phyloP scores from a whole-genome alignment of 2,113 vertebrate species.

The Patagioenas fasciata region DNA sequence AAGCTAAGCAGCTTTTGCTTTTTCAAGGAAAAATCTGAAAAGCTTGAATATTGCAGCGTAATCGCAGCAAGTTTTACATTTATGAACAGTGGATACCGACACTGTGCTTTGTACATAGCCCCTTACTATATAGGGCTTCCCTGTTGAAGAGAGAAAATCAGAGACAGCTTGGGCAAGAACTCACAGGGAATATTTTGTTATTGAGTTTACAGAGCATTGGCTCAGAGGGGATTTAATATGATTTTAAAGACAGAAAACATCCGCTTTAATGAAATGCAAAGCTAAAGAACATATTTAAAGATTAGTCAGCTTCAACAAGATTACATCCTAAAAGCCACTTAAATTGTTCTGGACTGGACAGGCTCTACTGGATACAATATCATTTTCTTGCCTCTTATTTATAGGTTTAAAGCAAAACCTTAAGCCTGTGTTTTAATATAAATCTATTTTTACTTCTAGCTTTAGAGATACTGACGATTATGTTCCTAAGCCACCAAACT shows the following conservation, averaged over 20 bases:
- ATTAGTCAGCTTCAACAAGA: conserved; percentile 46
- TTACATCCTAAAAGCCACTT: conserved; percentile 58
- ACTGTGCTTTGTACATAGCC: neutral
- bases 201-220: neutral
- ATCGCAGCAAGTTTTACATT: neutral
- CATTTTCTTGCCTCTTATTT: conserved; percentile 37
- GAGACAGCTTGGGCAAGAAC: neutral
- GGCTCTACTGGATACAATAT: conserved; percentile 4
- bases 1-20: neutral
- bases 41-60: neutral
- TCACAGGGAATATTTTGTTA: conserved; percentile 15
- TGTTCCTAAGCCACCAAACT: neutral
- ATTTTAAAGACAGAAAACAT: conserved; percentile 48
- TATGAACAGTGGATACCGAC: neutral
- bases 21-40: neutral
- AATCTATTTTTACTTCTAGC: conserved; percentile 25
- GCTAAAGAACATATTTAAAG: conserved; percentile 57
- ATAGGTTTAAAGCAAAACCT: conserved; percentile 43
- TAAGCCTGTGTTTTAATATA: conserved; percentile 36
- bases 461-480: neutral
- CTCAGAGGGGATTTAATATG: conserved; percentile 28
- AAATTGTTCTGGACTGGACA: conserved; percentile 43
- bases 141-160: neutral
- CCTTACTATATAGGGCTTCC: neutral
- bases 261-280: conserved; percentile 53